Evolutionary conservation across 2,797 vertebrate genomes (phyloP).

Genomic region (Cercopithecus hamlyni): DNA sequence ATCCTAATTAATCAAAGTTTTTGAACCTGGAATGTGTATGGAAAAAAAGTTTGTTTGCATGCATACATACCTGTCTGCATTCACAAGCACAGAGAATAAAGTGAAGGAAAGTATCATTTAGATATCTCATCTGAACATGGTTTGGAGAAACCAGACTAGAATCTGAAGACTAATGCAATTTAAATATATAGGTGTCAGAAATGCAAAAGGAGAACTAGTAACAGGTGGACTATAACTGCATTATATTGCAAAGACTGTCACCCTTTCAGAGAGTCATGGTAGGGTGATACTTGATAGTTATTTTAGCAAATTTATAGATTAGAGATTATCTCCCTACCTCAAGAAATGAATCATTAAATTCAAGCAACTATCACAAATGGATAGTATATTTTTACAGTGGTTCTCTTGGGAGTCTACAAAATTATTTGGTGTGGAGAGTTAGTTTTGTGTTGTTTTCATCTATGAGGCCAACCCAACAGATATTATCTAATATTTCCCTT

Average conservation of each 20-base stretch:
- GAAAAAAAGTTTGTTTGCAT: rapidly evolving
- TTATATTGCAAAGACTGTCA: not conserved
- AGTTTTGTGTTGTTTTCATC: not conserved
- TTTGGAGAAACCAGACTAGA: not conserved
- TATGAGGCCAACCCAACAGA: not conserved
- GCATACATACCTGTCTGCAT: not conserved
- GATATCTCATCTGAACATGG: not conserved
- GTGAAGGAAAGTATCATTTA: not conserved
- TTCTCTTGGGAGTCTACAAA: not conserved
- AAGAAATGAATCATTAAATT: not conserved
- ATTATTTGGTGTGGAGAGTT: not conserved
- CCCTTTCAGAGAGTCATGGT: not conserved
- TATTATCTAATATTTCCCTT: not conserved
- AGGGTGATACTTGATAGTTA: not conserved
- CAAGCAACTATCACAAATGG: not conserved
- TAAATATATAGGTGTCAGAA: not conserved
- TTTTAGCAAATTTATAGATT: not conserved
- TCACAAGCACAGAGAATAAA: not conserved
- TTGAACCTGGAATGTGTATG: not conserved
- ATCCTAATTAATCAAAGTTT: not conserved
- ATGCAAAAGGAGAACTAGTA: not conserved
- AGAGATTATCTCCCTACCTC: not conserved
- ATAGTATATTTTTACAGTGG: not conserved
- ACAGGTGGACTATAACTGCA: not conserved
- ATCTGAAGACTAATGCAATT: not conserved